Conservation (phyloP, 2,888 invertebrate genomes). For the Synergus gifuensis region DNA sequence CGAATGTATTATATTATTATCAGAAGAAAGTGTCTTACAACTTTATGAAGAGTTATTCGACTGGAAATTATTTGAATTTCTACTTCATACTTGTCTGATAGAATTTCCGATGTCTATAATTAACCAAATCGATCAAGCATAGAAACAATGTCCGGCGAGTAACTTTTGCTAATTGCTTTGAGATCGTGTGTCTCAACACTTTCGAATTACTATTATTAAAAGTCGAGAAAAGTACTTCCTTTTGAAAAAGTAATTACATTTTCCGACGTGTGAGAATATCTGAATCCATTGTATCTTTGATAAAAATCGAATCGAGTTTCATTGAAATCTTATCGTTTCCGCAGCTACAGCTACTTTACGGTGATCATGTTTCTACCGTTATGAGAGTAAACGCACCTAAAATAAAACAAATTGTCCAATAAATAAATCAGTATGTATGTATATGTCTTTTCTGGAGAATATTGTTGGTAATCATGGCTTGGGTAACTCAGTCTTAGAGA, state of each 20-base stretch:
- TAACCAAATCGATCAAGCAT: not conserved
- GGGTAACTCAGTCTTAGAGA: constrained; percentile 28
- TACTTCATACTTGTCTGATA: not conserved
- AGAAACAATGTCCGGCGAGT: constrained; percentile 2
- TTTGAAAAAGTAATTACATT: no score
- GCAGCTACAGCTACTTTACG: not conserved
- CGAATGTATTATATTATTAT: not conserved
- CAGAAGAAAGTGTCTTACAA: constrained; percentile 2
- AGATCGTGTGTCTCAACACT: not conserved
- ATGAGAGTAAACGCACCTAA: constrained; percentile 19
- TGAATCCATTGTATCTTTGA: not conserved
- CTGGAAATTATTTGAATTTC: constrained; percentile 35
- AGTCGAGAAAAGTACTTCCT: no score
- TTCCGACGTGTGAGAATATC: not conserved
- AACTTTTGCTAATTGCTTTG: not conserved
- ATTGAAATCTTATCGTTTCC: constrained; percentile 8
- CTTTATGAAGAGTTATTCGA: not conserved
- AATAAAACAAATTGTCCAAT: constrained; percentile 26
- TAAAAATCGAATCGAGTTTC: constrained; percentile 12
- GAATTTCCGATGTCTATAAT: not conserved
- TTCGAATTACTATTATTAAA: not conserved
- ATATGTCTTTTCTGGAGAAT: constrained; percentile 13
- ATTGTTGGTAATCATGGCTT: constrained; percentile 36
- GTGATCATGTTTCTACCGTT: constrained; percentile 29
- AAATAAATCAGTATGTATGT: constrained; percentile 12